Percentiles rank a stretch among this genome's conserved stretches.
Evolutionary conservation across 1,140 invertebrate genomes (phyloP).

Genomic region (Rhysida immarginata): DNA sequence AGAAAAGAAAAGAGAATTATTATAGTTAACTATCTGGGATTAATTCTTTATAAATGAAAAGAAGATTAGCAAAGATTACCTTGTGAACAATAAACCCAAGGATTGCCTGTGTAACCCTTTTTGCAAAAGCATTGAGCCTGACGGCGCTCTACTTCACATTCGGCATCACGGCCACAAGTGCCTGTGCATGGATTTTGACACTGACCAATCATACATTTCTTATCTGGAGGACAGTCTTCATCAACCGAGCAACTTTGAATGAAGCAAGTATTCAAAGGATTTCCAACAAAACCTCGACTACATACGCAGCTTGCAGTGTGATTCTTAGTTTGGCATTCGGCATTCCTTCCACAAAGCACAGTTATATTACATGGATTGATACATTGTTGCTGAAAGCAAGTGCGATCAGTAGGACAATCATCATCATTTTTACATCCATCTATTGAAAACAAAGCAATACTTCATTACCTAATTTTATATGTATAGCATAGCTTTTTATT

Average conservation of each 20-base stretch:
- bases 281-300: constrained; percentile 66
- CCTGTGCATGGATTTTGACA: constrained; percentile 67
- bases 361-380: constrained; percentile 18
- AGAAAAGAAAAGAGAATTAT: no score
- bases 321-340: constrained; percentile 61
- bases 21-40: no score
- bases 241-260: constrained; percentile 46
- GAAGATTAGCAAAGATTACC: constrained; percentile 14
- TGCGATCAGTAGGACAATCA: constrained; percentile 40
- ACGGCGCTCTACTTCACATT: constrained; percentile 20
- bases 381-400: constrained; percentile 27
- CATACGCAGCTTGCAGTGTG: constrained; percentile 63
- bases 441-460: background rate
- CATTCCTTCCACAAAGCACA: constrained; percentile 39
- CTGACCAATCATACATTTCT: constrained; percentile 59
- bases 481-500: no score
- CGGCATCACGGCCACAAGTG: constrained; percentile 22
- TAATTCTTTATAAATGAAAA: background rate
- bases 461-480: no score
- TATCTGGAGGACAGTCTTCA: constrained; percentile 67
- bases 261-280: constrained; percentile 37
- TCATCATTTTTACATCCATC: constrained; percentile 41
- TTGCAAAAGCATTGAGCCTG: constrained; percentile 20
- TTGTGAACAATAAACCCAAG: constrained; percentile 8
- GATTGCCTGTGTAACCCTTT: constrained; percentile 21